Base-by-base conservation (phyloP, 2,888 invertebrate species). In the Synanthedon andrenaeformis region DNA sequence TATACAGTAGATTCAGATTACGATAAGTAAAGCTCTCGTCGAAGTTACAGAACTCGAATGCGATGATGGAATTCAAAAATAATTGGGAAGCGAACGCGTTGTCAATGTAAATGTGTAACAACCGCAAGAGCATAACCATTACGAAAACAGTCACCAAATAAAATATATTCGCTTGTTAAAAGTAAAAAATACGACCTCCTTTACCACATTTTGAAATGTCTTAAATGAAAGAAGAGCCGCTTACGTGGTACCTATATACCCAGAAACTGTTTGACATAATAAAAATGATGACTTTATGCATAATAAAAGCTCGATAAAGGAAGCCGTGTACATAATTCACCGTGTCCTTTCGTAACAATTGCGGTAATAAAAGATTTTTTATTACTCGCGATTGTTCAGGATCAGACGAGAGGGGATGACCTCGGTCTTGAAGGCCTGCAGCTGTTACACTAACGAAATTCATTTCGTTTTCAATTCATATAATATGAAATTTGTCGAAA, bases 401-500 rank as follows among this genome's bases (percentile, higher is more conserved):
- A 66, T 61, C 63, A 60, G 65, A 62, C 64, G 61, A 61, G 55
- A 62, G 59, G 62, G 59, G 62, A 51, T 56, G 76, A 69, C 81
- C 80, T 81, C 72, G 76, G 35, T 35, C 10, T 35, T 51, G 35
- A 49, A 63, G 66, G 66, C 65, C 66, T 67, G 61, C 59, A 53
- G 49, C 35, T 52, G 52, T 62, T 65, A 62, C 58, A 57, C 58
- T 57, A 14, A 64, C 66, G 58, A 72, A 75, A 74, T 74, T 75
- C 74, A 79, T 78, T 73, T 69, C 58, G 64, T 74, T 72, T 75
- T 72, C 71, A 76, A 72, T 75, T 72, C 71, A 76, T n/a, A n/a
- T n/a, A 72, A 72, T 62, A 55, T 55, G 51, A 51, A 52, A 62
- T 60, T 60, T 63, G 69, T 71, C 70, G 66, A 60, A 70, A 60